Percentiles rank a stretch among this genome's conserved stretches.
Evolutionary conservation across 2,888 invertebrate genomes (phyloP).

Genomic region (Troilus luridus): DNA sequence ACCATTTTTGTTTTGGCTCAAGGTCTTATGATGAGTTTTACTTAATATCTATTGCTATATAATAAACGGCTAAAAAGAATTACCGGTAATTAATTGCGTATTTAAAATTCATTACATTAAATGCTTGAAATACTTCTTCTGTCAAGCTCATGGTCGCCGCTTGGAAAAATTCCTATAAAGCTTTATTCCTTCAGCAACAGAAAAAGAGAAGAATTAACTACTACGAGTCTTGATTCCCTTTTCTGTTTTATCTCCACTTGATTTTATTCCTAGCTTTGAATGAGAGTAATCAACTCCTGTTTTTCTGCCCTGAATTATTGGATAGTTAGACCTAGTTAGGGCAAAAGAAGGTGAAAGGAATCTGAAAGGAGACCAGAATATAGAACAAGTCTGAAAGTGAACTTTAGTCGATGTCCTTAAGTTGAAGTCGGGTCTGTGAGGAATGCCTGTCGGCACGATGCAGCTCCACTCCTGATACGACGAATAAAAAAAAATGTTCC

Average conservation of each 20-base stretch:
- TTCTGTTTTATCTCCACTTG: not conserved
- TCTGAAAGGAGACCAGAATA: slow-evolving; percentile 10
- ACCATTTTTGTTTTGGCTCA: no score
- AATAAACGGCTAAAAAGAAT: no score
- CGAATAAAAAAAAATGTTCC: not conserved
- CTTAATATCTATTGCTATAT: no score
- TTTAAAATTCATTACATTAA: no score
- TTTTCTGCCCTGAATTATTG: not conserved
- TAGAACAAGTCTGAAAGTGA: slow-evolving; percentile 10
- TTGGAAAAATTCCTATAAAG: no score
- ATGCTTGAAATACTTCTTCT: no score
- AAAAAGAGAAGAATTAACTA: not conserved
- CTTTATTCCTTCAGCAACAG: no score
- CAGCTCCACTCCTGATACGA: not conserved
- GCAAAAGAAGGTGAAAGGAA: slow-evolving; percentile 9
- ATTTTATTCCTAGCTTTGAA: not conserved
- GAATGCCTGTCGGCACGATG: not conserved
- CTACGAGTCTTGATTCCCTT: not conserved
- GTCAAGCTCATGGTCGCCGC: no score
- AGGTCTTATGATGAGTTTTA: no score
- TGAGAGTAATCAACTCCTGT: not conserved
- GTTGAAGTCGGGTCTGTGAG: not conserved
- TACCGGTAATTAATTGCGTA: no score
- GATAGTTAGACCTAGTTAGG: not conserved
- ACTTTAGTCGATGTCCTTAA: not conserved